Evolutionary conservation across 1,140 invertebrate species (phyloP), one percentile per base, ranked within the genome.

Genomic region (Halyomorpha halys): DNA sequence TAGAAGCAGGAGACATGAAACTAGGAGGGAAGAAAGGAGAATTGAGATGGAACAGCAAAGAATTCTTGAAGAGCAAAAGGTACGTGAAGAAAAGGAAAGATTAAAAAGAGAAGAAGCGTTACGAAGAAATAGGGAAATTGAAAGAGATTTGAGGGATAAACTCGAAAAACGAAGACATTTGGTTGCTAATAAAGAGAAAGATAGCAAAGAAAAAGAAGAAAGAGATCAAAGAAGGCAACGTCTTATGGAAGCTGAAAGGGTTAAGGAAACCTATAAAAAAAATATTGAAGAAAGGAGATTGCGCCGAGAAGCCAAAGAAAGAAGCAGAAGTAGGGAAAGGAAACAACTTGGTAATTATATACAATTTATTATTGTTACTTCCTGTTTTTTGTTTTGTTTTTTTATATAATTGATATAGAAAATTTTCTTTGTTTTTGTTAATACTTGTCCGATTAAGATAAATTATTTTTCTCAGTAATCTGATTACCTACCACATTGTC

Each of bases 281-380:
- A 67, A 68, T 44, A 69, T 68, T 18, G 69, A 68, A 64, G 71
- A 67, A 47, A 68, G 65, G 25, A 64, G 65, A 65, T 67, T 61
- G 45, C 51, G 61, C 19, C 59, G 70, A 65, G 68, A 65, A 44
- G 63, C 66, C 18, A 66, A 67, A 63, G 65, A 66, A 61, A 25
- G 69, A 62, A 65, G 68, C 44, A n/a, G 65, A 39, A 61, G 66
- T 64, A 49, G 68, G 59, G 59, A 62, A 54, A 67, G 47, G 61
- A 64, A 65, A 59, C 34, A 39, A 39, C 47, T 67, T n/a, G 53
- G 65, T 66, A 63, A 44, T 13, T 49, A 14, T 25, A 30, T 30
- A 30, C n/a, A n/a, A n/a, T n/a, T n/a, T n/a, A n/a, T n/a, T n/a
- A n/a, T n/a, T n/a, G n/a, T n/a, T n/a, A n/a, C n/a, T n/a, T n/a